These are phyloP conservation scores for Alligator sinensis DNA, from an alignment of 2,113 vertebrate genomes.

Conservation along the genomic window DNA sequence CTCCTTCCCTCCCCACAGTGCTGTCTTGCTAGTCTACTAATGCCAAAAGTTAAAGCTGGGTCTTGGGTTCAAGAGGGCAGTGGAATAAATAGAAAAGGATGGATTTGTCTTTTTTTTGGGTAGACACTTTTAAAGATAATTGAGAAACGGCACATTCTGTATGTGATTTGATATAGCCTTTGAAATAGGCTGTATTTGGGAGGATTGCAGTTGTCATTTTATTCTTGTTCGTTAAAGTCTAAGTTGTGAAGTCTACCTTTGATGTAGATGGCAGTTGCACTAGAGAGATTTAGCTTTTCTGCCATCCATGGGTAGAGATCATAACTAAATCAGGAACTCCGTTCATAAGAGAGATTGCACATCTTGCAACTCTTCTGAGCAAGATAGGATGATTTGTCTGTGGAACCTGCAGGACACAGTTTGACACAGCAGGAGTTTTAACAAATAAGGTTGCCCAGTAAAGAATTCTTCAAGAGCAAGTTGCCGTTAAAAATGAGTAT, in stretches of 20 bases:
- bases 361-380: constrained; percentile 33
- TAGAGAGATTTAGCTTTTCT: neutral
- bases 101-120: neutral
- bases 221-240: constrained; percentile 20
- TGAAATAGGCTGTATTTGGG: neutral
- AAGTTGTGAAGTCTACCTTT: constrained; percentile 2
- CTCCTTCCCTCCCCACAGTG: neutral
- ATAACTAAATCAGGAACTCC: constrained; percentile 7
- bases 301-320: neutral
- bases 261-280: neutral
- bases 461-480: constrained; percentile 48
- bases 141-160: constrained; percentile 8
- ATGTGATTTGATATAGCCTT: neutral
- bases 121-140: neutral
- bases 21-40: constrained; percentile 27
- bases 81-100: neutral
- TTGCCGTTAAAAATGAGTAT: constrained; percentile 62
- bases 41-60: neutral
- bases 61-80: neutral
- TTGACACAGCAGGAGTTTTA: constrained; percentile 21
- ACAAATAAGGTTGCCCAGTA: constrained; percentile 50
- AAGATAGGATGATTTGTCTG: constrained; percentile 11
- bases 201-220: constrained; percentile 6
- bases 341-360: constrained; percentile 37
- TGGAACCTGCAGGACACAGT: neutral